Base-by-base conservation (phyloP, 1,140 invertebrate species). In the Sitophilus oryzae region DNA sequence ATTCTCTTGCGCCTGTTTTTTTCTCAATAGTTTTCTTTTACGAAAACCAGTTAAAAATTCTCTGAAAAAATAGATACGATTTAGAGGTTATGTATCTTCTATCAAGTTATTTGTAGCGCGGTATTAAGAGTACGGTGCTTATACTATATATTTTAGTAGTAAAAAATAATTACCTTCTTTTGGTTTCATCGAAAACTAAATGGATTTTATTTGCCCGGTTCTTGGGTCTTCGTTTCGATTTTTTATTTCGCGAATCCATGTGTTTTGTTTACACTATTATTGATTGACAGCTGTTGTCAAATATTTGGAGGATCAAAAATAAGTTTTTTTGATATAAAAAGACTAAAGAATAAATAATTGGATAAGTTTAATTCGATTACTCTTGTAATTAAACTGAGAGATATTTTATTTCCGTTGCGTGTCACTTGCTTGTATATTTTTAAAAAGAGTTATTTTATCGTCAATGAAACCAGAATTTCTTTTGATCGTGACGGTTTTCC, bases 21-120 rank as follows among this genome's bases (percentile, higher is more conserved):
- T 80, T 49, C 86, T 74, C 67, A 86, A 79, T 15, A 86, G 62
- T 67, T 89, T 89, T 58, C 86, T 73, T 71, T 88, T 88, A 36
- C 77, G 84, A 72, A 89, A 89, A 4, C 86, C 86, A 51, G 80
- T 82, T 23, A 89, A 71, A 68, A 85, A 89, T 34, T 88, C 84
- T 70, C 82, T 62, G 42, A 9, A 58, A 62, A 23, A 52, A 20
- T 2, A 18, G 15, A 52, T 25, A 46, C 23, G 23, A 11, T 48
- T 23, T 47, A 36, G 54, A 43, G 47, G 42, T 18, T n/a, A 41
- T 19, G 14, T n/a, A 20, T n/a, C n/a, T n/a, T n/a, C n/a, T n/a
- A n/a, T n/a, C n/a, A n/a, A n/a, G n/a, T n/a, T n/a, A n/a, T n/a
- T n/a, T n/a, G n/a, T n/a, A n/a, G n/a, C n/a, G n/a, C n/a, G n/a